Evolutionary conservation across 2,113 vertebrate genomes (phyloP).

Genomic region (Engraulis encrasicolus): DNA sequence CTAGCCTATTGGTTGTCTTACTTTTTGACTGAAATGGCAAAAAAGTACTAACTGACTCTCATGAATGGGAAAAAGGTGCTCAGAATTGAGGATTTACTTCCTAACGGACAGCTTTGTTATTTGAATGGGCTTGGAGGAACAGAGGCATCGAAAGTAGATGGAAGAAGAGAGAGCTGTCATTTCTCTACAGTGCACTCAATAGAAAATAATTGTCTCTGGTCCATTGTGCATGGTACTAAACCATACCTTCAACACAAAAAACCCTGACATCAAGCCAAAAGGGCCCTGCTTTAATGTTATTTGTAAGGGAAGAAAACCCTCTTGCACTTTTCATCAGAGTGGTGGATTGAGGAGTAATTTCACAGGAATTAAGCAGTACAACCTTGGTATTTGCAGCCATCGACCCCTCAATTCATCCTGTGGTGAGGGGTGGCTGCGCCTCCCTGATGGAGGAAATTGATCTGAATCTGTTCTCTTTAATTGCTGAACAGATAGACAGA

Average conservation of each 20-base stretch:
- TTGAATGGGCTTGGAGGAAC: neutral
- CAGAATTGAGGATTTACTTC: neutral
- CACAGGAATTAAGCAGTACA: constrained; percentile 1
- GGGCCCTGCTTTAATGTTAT: neutral
- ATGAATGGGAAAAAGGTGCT: neutral
- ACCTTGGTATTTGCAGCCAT: neutral
- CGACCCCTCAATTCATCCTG: neutral
- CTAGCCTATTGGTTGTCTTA: too few species aligned
- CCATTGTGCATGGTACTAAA: neutral
- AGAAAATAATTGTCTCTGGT: neutral
- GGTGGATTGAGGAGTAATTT: neutral
- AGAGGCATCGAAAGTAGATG: neutral
- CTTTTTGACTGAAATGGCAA: too few species aligned
- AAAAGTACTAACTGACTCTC: neutral
- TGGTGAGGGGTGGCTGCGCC: neutral
- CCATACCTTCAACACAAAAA: neutral
- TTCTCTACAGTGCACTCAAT: neutral
- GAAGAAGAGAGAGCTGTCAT: neutral
- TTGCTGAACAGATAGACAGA: neutral
- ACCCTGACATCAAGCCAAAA: neutral
- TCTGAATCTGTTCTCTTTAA: neutral
- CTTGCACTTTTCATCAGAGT: neutral
- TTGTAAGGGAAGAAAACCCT: neutral
- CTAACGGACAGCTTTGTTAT: neutral
- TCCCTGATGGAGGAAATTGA: neutral